Evolutionary conservation across 2,797 vertebrate species (phyloP), one percentile per base, ranked within the genome.

Genomic region (Myripristis murdjan): DNA sequence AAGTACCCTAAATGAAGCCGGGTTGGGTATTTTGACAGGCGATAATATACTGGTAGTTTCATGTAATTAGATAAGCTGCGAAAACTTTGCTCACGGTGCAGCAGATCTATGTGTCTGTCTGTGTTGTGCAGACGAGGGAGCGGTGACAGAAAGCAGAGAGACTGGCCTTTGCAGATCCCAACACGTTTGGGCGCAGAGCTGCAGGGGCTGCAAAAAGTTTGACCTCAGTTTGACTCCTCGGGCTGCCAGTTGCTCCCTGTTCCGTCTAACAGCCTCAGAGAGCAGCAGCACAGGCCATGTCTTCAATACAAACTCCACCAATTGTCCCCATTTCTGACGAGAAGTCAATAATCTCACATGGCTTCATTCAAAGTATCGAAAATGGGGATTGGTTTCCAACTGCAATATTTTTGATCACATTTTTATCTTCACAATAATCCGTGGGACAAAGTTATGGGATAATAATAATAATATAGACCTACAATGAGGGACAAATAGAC

Each of bases 161-260:
- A 3, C 60, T 80, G 79, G 20, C 72, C 84, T 82, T 75, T 82
- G 77, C 84, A 73, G 82, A 90, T 92, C 90, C 76, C 83, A 77
- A 91, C 89, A 90, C 84, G 91, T 92, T 93, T 84, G 60, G 70
- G 86, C 85, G 79, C 82, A 75, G 74, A 86, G 82, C 86, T 83
- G 81, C 80, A 61, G n/a, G 81, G 90, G 87, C 86, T 87, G 84
- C 78, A 73, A 73, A 83, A 90, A 81, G 72, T 81, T 88, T 96
- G 96, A 96, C 96, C 96, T 91, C 92, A 87, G 91, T 84, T 91
- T 96, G 95, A 95, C 95, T 95, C 90, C 89, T 89, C 87, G 62
- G 87, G 74, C 84, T 91, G 89, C 85, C 88, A 75, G 87, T 88
- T 87, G 83, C 74, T 89, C 79, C 83, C 82, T 24, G 54, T 73